Conservation (phyloP, 2,797 vertebrate species). For the Tolypeutes matacus region DNA sequence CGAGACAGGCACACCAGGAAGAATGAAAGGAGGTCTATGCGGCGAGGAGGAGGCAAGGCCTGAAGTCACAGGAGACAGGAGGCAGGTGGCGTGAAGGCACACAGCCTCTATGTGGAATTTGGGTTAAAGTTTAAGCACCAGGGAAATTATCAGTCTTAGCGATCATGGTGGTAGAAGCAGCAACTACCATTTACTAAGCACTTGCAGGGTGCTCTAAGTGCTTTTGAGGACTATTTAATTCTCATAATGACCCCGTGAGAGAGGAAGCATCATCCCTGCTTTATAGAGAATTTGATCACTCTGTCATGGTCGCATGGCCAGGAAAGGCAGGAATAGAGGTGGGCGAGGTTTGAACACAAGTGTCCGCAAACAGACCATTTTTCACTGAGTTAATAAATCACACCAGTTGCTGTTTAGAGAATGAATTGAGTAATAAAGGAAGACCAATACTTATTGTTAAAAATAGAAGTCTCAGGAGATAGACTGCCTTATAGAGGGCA, state of each 20-base stretch:
- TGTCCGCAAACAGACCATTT: neutral
- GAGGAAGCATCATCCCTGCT: neutral
- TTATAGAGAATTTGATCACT: neutral
- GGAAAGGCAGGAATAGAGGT: neutral
- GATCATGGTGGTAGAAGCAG: neutral
- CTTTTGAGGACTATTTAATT: neutral
- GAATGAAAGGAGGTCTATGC: rapidly evolving
- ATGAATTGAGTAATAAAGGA: neutral
- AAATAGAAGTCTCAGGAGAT: neutral
- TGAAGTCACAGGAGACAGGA: neutral
- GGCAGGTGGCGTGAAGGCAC: rapidly evolving
- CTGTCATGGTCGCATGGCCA: neutral
- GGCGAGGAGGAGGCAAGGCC: neutral
- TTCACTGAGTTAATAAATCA: neutral
- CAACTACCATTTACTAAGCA: neutral
- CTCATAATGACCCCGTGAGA: neutral
- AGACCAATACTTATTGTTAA: neutral
- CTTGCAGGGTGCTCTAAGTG: neutral
- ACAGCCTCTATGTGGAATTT: neutral
- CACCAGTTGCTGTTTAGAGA: neutral
- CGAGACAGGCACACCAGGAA: too few relatives aligned
- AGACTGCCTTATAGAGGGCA: neutral
- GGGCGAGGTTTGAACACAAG: neutral
- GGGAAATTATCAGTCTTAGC: neutral
- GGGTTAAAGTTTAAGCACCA: neutral